These are phyloP conservation scores for Leptodactylus fuscus DNA, from an alignment of 2,113 vertebrate species.

Conservation along the genomic window DNA sequence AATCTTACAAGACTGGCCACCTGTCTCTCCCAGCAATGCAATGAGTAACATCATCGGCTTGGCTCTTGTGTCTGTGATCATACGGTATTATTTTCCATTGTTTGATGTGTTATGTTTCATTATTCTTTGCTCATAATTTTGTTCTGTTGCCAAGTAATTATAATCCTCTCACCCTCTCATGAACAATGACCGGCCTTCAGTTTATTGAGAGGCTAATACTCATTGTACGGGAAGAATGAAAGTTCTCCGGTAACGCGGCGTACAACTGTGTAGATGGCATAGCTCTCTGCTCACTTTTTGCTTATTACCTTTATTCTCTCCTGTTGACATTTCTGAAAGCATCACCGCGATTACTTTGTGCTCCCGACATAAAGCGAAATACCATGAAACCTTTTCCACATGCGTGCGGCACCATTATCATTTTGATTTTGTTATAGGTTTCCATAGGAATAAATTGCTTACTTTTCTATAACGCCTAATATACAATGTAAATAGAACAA, in stretches of 20 bases:
- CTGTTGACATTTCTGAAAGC: constrained; percentile 26
- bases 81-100: background rate
- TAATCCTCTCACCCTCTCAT: background rate
- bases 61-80: background rate
- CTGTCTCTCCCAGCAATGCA: too few species aligned
- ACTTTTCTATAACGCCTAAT: constrained; percentile 12
- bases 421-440: constrained; percentile 13
- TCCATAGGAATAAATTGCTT: constrained; percentile 54
- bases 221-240: constrained; percentile 11
- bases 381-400: constrained; percentile 17
- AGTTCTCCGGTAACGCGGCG: background rate
- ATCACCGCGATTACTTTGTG: background rate
- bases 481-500: constrained; percentile 10
- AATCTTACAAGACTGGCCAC: background rate
- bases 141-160: background rate
- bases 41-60: background rate
- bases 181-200: background rate
- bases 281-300: background rate
- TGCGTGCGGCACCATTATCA: background rate
- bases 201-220: background rate
- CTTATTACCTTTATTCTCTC: constrained; percentile 8
- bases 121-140: background rate
- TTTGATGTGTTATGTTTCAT: background rate
- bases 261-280: background rate
- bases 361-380: constrained; percentile 19